phyloP scores from a whole-genome alignment of 1,140 invertebrate species.

The Drosophila eugracilis region DNA sequence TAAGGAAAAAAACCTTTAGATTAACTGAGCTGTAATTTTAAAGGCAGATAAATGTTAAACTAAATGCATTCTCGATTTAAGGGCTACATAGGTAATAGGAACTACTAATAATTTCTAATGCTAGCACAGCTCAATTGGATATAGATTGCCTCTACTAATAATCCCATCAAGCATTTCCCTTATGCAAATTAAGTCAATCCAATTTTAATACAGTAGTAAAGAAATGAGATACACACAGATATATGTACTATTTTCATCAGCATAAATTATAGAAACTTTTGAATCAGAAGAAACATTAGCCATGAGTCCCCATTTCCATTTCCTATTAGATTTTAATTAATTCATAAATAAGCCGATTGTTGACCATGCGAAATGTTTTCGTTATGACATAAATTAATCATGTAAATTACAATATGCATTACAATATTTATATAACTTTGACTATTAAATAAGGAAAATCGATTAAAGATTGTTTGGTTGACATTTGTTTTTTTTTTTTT shows the following conservation, averaged over 20 bases:
- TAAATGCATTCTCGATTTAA: neutral
- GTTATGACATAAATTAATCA: conserved; percentile 2
- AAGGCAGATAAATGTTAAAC: neutral
- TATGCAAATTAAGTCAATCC: conserved; percentile 10
- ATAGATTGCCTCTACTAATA: neutral
- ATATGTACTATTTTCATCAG: neutral
- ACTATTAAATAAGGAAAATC: conserved; percentile 7
- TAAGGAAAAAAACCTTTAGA: neutral
- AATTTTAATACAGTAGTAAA: neutral
- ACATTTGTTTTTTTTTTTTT: neutral
- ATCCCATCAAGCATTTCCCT: neutral
- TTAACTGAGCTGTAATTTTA: conserved; percentile 1
- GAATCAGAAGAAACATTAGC: conserved; percentile 1
- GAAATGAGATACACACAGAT: neutral
- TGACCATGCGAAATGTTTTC: neutral
- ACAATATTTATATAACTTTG: neutral
- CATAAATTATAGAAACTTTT: neutral
- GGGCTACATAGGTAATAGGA: neutral
- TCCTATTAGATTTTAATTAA: neutral
- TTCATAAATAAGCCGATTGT: neutral
- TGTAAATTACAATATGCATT: conserved; percentile 3
- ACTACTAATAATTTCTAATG: neutral
- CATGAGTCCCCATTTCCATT: neutral
- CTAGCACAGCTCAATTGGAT: conserved; percentile 21
- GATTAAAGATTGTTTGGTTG: conserved; percentile 22